A percentile compares a stretch with the other conserved stretches of the same genome.
These are phyloP conservation scores for Clarias gariepinus DNA, from an alignment of 2,113 vertebrate genomes.

Conservation along the genomic window DNA sequence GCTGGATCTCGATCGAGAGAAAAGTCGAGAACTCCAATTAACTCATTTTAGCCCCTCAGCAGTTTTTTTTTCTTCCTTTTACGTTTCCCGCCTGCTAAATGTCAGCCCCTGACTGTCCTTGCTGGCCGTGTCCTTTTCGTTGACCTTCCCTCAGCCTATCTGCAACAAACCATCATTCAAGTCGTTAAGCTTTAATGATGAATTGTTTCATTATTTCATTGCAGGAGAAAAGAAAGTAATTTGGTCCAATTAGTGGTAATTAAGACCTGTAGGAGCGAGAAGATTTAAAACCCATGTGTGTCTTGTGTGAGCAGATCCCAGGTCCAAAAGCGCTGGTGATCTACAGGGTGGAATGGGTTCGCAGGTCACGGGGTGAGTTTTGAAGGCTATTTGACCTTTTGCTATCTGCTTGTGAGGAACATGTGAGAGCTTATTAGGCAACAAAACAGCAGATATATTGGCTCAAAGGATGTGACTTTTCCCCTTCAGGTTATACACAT, in stretches of 20 bases:
- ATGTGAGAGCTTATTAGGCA: slow-evolving; percentile 59
- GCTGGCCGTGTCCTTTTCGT: slow-evolving; percentile 49
- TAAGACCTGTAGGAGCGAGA: slow-evolving; percentile 69
- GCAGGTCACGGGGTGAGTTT: slow-evolving; percentile 50
- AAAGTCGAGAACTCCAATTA: slow-evolving; percentile 32
- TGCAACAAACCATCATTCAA: slow-evolving; percentile 61
- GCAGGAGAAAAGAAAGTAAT: slow-evolving; percentile 58
- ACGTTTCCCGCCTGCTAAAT: slow-evolving; percentile 37
- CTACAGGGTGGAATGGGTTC: slow-evolving; percentile 46
- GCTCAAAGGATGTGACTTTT: slow-evolving; percentile 50
- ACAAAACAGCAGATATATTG: slow-evolving; percentile 52
- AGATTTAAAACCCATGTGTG: slow-evolving; percentile 55
- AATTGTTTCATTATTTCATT: slow-evolving; percentile 74
- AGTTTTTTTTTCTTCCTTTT: slow-evolving; percentile 22
- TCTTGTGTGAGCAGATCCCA: slow-evolving; percentile 56
- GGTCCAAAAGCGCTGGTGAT: slow-evolving; percentile 31
- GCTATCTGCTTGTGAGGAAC: slow-evolving; percentile 43
- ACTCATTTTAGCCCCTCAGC: slow-evolving; percentile 40
- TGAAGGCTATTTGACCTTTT: slow-evolving; percentile 55
- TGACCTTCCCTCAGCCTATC: slow-evolving; percentile 70
- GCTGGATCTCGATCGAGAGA: background rate
- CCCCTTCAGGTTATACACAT: background rate
- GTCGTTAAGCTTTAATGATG: slow-evolving; percentile 78
- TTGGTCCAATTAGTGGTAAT: slow-evolving; percentile 75
- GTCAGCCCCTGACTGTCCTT: slow-evolving; percentile 40